A percentile compares a stretch with the other conserved stretches of the same genome.
These are phyloP conservation scores for Coenonympha arcania DNA, from an alignment of 2,888 invertebrate genomes.

Conservation along the genomic window DNA sequence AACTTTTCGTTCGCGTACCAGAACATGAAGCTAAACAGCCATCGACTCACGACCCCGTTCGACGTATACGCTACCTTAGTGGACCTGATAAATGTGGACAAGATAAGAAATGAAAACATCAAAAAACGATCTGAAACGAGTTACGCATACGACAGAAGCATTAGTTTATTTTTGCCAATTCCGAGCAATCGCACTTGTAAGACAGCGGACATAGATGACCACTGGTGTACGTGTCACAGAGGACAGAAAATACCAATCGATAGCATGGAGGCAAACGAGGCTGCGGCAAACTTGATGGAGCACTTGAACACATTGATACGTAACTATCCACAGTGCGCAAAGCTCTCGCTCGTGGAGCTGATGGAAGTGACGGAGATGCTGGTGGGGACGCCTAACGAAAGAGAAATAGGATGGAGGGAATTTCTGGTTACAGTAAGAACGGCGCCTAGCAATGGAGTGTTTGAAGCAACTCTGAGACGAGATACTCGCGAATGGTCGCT, in stretches of 20 bases:
- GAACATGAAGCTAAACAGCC: conserved; percentile 79
- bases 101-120: conserved; percentile 56
- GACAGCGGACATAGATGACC: conserved; percentile 83
- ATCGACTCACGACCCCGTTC: conserved; percentile 84
- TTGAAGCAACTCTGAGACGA: conserved; percentile 83
- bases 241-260: conserved; percentile 72
- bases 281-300: conserved; percentile 76
- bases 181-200: conserved; percentile 82
- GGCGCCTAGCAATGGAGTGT: conserved; percentile 79
- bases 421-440: conserved; percentile 78
- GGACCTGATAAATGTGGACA: conserved; percentile 76
- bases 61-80: conserved; percentile 86
- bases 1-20: conserved; percentile 75
- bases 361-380: conserved; percentile 78
- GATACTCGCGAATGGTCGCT: conserved; percentile 57
- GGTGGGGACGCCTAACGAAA: conserved; percentile 49
- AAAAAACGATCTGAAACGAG: conserved; percentile 43
- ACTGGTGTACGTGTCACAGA: conserved; percentile 92
- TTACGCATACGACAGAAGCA: conserved; percentile 71
- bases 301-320: conserved; percentile 78
- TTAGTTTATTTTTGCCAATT: conserved; percentile 85
- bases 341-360: conserved; percentile 76
- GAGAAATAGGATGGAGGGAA: conserved; percentile 70
- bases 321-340: conserved; percentile 78
- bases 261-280: conserved; percentile 71